Base-by-base conservation (phyloP, 2,113 vertebrate species). In the Otus sunia region DNA sequence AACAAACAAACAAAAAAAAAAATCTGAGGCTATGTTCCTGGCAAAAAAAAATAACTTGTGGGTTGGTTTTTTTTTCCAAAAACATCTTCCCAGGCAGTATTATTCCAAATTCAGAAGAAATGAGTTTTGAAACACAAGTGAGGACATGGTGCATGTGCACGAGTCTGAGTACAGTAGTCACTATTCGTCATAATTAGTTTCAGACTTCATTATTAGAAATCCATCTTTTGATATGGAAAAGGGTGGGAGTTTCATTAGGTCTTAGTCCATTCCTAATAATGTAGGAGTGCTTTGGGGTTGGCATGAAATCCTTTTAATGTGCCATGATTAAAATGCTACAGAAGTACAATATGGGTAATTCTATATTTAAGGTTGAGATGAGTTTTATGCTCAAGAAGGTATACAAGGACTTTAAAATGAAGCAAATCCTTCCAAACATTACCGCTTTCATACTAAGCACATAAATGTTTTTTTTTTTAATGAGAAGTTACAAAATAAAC, bases 61-160 rank as follows among this genome's bases (percentile, higher is more conserved):
- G 45, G 18, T 47, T 47, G 45, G 4, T 2, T 3, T 62, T 39
- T 50, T 37, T 47, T 22, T 8, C 5, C 15, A 6, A n/a, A 74
- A 73, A 15, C 1, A 17, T 34, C 2, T 43, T 10, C 3, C 11
- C 16, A 49, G 25, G 0, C 7, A n/a, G 4, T 23, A 23, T 47
- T 80, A 39, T 56, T 86, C 80, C 20, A 30, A 87, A 90, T 84
- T 63, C 41, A 43, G 39, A 80, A 80, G 9, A 59, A 62, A 74
- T 16, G 0, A 32, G 7, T 52, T 89, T 73, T 55, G 27, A 94
- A 94, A 77, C 19, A 49, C 9, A 66, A 68, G 55, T 36, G 9
- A 84, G 41, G 22, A 13, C 7, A 71, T 86, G 37, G n/a, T 78
- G 11, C 12, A 62, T 13, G 7, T 30, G 56, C 26, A 21, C 5